Evolutionary conservation across 2,888 invertebrate species (phyloP), one percentile per base, ranked within the genome.

Genomic region (Anoncus sp.): DNA sequence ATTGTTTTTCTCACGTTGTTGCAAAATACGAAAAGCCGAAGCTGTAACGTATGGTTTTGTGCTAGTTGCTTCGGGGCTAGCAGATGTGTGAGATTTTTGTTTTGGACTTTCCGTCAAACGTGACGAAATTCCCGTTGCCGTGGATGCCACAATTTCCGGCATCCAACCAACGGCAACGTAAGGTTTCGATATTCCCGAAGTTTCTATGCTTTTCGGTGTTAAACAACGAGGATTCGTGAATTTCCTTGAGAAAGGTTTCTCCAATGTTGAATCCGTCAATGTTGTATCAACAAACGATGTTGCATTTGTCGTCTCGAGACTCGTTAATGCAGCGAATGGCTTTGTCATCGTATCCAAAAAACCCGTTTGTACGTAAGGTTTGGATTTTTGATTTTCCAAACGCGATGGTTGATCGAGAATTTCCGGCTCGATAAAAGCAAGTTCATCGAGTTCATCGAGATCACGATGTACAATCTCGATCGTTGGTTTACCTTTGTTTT

Each of bases 351-450:
- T 53, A 16, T 87, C 87, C 7, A 87, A 84, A 12, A 88, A 74
- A 24, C 87, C 87, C 9, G 87, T 84, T 59, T 88, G 88, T 0
- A 89, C 89, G 49, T 89, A 89, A 1, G 90, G 87, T 55, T 87
- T 87, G 9, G 81, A 77, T 4, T 69, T n/a, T 75, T 1, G 82
- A 81, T 18, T 82, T 77, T 35, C 84, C 66, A 20, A 69, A 20
- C 12, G 82, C 78, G 16, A 60, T 83, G 57, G 57, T 45, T 53
- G 27, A 18, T n/a, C n/a, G n/a, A 31, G 43, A 55, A 6, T 55
- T 1, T 69, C 57, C 5, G 82, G 62, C 16, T 86, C 85, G 12
- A 84, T 80, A 27, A 87, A 87, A 12, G 70, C 27, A 7, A 71
- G 18, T 18, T 70, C 70, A 14, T 71, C 66, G 22, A 87, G 59